phyloP scores from a whole-genome alignment of 2,888 invertebrate genomes.

The Sarcophaga rosellei region DNA sequence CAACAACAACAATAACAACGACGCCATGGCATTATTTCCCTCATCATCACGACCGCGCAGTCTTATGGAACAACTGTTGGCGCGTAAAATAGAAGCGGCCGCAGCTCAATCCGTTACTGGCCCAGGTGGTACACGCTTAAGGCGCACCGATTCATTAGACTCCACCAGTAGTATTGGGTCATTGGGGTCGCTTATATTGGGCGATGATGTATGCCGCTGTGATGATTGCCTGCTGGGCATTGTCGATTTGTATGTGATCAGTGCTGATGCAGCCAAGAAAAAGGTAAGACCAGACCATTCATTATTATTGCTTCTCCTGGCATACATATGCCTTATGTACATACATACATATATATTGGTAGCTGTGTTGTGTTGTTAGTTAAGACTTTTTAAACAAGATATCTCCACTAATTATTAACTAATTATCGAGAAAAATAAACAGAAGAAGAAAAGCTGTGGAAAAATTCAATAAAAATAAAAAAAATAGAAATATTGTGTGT shows the following conservation, averaged over 20 bases:
- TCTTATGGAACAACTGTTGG: slow-evolving; percentile 90
- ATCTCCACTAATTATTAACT: slow-evolving; percentile 70
- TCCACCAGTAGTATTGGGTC: slow-evolving; percentile 88
- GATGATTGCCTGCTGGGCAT: slow-evolving; percentile 92
- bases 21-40: slow-evolving; percentile 80
- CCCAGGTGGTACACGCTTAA: slow-evolving; percentile 82
- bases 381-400: slow-evolving; percentile 66
- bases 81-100: slow-evolving; percentile 91
- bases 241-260: slow-evolving; percentile 87
- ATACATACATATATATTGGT: too few species aligned
- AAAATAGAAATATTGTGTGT: slow-evolving; percentile 40
- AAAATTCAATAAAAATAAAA: slow-evolving; percentile 1
- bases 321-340: too few species aligned
- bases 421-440: slow-evolving; percentile 62
- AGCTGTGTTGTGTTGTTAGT: too few species aligned
- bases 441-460: background rate
- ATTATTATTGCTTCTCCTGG: background rate
- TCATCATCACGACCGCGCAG: slow-evolving; percentile 86
- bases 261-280: slow-evolving; percentile 83
- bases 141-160: slow-evolving; percentile 90
- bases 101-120: slow-evolving; percentile 81
- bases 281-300: slow-evolving; percentile 83
- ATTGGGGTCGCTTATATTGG: slow-evolving; percentile 84
- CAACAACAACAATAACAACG: slow-evolving; percentile 2
- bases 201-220: slow-evolving; percentile 89